Conservation (phyloP, 2,888 invertebrate genomes). For the Apomyelois bistriatella region DNA sequence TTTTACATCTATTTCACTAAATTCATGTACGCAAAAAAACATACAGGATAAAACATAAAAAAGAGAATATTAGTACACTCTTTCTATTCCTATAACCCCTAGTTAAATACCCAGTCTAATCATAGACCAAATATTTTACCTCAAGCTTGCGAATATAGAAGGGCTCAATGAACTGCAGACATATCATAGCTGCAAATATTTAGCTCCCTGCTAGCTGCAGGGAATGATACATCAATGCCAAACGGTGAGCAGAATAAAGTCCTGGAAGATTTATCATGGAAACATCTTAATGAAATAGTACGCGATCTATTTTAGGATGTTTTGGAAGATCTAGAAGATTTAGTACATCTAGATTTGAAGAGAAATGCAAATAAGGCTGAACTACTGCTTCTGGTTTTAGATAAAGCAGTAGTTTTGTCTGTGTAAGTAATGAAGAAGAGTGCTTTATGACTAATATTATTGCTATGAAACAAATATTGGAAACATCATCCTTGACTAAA, state of each 20-base stretch:
- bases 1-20: too few species aligned
- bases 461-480: too few species aligned
- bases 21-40: too few species aligned
- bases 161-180: conserved; percentile 1
- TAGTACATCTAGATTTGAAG: neutral
- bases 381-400: too few species aligned
- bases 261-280: neutral
- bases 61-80: too few species aligned
- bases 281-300: conserved; percentile 1
- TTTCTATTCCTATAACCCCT: neutral
- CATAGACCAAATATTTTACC: neutral
- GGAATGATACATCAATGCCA: conserved; percentile 1
- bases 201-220: neutral
- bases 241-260: neutral
- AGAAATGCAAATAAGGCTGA: too few species aligned
- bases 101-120: neutral
- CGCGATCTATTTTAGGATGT: neutral
- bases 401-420: too few species aligned
- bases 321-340: neutral
- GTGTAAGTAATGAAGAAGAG: too few species aligned
- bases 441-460: too few species aligned
- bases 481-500: too few species aligned
- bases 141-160: neutral
- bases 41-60: too few species aligned
- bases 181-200: conserved; percentile 2